Conservation (phyloP, 2,797 vertebrate genomes). For the Choloepus didactylus region DNA sequence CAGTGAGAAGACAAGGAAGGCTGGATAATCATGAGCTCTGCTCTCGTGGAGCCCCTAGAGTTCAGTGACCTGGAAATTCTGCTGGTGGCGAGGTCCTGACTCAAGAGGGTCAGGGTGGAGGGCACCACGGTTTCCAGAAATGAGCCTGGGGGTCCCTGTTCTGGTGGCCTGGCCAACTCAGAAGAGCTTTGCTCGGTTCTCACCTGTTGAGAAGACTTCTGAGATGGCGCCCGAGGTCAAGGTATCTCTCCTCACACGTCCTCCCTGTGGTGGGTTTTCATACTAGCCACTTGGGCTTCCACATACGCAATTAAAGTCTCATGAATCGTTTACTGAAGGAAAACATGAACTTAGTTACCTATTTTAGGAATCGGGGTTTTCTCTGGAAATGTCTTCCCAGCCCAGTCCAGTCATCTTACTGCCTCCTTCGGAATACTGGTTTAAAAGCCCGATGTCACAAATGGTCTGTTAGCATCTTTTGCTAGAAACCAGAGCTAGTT, state of each 20-base stretch:
- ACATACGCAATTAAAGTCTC: neutral
- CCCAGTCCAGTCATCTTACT: neutral
- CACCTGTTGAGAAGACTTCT: neutral
- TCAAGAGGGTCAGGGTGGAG: too few relatives aligned
- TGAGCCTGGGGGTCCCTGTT: neutral
- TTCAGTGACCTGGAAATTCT: neutral
- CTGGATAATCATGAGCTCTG: neutral
- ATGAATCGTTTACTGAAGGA: slow-evolving; percentile 26
- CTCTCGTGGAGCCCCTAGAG: neutral
- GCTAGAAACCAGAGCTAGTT: neutral
- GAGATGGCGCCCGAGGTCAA: neutral
- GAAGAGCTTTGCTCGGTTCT: neutral
- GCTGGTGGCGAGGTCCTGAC: neutral
- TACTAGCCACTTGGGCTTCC: neutral
- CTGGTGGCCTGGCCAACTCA: neutral
- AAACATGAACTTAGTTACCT: neutral
- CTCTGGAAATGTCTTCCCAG: neutral
- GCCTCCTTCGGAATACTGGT: neutral
- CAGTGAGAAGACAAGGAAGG: neutral
- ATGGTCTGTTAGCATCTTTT: neutral
- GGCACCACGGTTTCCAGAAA: neutral
- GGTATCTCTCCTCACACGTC: neutral
- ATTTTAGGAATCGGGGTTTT: neutral
- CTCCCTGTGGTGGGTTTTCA: neutral
- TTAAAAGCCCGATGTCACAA: neutral